These are phyloP conservation scores for Lemur catta DNA, from an alignment of 2,797 vertebrate genomes.

Conservation along the genomic window DNA sequence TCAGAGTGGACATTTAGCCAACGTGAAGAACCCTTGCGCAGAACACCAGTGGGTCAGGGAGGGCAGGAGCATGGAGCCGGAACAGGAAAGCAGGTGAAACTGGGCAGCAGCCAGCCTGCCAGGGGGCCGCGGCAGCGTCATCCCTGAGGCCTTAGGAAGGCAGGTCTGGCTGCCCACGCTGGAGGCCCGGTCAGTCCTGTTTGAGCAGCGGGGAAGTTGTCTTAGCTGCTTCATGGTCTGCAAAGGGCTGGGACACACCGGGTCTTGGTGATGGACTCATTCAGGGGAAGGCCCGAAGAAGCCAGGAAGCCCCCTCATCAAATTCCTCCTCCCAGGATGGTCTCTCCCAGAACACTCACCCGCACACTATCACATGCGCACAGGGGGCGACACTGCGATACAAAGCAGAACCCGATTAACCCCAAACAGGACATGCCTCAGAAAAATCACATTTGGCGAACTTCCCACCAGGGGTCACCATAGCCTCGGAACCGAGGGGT, in stretches of 20 bases:
- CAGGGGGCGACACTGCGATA: background rate
- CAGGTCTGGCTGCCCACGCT: background rate
- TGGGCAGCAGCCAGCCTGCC: background rate
- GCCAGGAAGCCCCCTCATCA: background rate
- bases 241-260: background rate
- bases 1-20: background rate
- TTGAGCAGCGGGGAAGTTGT: background rate
- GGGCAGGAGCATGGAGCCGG: background rate
- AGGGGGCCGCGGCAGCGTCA: background rate
- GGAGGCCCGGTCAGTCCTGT: background rate
- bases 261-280: background rate
- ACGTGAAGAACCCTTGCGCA: background rate
- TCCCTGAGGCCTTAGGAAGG: background rate
- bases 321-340: background rate
- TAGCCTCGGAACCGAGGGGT: background rate
- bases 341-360: background rate
- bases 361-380: background rate
- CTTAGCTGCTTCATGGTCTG: background rate
- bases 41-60: too few relatives aligned
- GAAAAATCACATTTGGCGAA: constrained; percentile 49
- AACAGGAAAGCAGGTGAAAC: background rate
- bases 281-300: background rate
- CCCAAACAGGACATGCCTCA: background rate
- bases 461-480: constrained; percentile 21
- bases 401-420: background rate